phyloP scores from a whole-genome alignment of 2,888 invertebrate genomes.

The Ferrisia virgata region DNA sequence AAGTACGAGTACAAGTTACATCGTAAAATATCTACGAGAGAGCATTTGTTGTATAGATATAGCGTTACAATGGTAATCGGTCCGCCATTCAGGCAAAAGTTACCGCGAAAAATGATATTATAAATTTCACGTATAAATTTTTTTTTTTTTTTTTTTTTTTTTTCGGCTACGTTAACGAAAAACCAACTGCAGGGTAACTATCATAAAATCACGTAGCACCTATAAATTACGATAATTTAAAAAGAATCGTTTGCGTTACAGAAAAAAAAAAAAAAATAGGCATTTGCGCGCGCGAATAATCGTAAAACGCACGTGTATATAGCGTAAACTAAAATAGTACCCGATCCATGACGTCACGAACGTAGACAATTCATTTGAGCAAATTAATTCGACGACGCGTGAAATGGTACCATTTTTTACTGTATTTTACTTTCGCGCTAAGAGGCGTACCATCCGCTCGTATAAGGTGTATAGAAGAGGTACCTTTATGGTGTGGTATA shows the following conservation, averaged over 20 bases:
- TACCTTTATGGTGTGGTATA: background rate
- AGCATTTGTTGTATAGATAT: background rate
- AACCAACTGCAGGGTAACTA: constrained; percentile 20
- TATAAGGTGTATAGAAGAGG: background rate
- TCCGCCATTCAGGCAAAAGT: background rate
- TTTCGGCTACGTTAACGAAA: constrained; percentile 5
- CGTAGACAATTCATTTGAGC: constrained; percentile 2
- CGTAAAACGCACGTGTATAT: constrained; percentile 26
- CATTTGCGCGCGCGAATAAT: background rate
- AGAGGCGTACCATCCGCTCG: background rate
- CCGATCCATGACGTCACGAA: constrained; percentile 12
- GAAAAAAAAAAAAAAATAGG: constrained; percentile 7
- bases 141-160: too few relatives aligned
- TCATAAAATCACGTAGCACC: constrained; percentile 26
- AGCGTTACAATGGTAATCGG: background rate
- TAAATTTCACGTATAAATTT: background rate
- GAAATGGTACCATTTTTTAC: background rate
- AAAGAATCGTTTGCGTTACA: constrained; percentile 23
- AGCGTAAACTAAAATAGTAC: background rate
- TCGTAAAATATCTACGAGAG: background rate
- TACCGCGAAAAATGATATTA: background rate
- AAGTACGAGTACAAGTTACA: background rate
- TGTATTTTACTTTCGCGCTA: background rate
- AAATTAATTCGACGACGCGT: constrained; percentile 25
- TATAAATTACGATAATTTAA: constrained; percentile 34